Evolutionary conservation across 2,888 invertebrate genomes (phyloP).

Genomic region (Leucophora obtusa): DNA sequence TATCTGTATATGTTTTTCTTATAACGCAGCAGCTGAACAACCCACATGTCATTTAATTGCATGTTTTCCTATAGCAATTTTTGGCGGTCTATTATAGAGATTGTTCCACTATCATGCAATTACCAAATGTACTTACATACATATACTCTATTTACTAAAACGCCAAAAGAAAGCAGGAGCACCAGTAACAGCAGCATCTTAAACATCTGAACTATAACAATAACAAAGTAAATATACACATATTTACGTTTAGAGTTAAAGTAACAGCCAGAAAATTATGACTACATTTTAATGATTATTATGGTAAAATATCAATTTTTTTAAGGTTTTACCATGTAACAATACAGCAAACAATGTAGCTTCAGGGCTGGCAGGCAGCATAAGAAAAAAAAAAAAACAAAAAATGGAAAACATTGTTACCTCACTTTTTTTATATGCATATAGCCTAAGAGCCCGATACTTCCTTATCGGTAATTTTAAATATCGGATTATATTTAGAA

Average conservation of each 20-base stretch:
- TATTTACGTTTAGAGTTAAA: background rate
- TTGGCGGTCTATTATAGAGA: conserved; percentile 30
- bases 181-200: conserved; percentile 46
- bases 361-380: conserved; percentile 36
- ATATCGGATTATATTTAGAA: no score
- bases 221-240: background rate
- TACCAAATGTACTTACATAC: conserved; percentile 35
- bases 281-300: conserved; percentile 54
- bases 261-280: conserved; percentile 57
- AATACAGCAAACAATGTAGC: conserved; percentile 11
- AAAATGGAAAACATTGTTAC: conserved; percentile 20
- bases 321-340: conserved; percentile 22
- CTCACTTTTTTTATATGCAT: conserved; percentile 1
- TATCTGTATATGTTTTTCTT: background rate
- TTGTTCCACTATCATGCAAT: conserved; percentile 42
- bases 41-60: conserved; percentile 59
- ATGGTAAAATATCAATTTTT: conserved; percentile 28
- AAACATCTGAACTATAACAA: conserved; percentile 37
- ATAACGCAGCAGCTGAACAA: conserved; percentile 27
- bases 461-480: no score
- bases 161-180: conserved; percentile 54
- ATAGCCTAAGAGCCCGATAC: no score
- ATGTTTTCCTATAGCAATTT: conserved; percentile 37
- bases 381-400: background rate
- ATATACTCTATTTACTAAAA: background rate